Percentiles rank a stretch among this genome's conserved stretches.
Conservation (phyloP, 1,140 invertebrate species). For the Tribolium madens region DNA sequence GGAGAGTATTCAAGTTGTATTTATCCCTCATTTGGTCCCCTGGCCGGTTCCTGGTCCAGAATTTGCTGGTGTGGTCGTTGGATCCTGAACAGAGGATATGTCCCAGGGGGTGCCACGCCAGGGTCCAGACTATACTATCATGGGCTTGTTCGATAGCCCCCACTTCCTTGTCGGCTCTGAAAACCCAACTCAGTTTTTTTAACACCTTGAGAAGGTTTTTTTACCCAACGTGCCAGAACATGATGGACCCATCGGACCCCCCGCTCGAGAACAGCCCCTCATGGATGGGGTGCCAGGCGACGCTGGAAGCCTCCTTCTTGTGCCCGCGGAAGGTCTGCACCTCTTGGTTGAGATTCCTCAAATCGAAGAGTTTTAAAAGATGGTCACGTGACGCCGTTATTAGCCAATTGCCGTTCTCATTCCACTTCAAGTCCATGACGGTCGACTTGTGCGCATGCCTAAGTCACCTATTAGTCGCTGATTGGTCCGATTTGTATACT, state of each 20-base stretch:
- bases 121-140: conserved; percentile 98
- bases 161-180: conserved; percentile 96
- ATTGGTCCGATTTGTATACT: conserved; percentile 58
- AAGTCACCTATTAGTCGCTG: conserved; percentile 3
- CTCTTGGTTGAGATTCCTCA: conserved; percentile 93
- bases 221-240: conserved; percentile 97
- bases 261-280: conserved; percentile 96
- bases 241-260: conserved; percentile 96
- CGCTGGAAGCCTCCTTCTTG: conserved; percentile 97
- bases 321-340: conserved; percentile 97
- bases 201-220: background rate
- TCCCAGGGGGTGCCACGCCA: conserved; percentile 99
- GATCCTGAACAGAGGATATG: conserved; percentile 98
- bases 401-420: conserved; percentile 99
- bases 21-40: conserved; percentile 98
- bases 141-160: conserved; percentile 98
- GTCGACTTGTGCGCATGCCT: conserved; percentile 99
- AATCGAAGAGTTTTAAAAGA: conserved; percentile 97
- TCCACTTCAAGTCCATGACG: conserved; percentile 99
- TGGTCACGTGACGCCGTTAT: conserved; percentile 99
- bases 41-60: conserved; percentile 98
- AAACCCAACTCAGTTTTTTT: conserved; percentile 32
- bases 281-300: conserved; percentile 98
- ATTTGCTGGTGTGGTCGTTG: conserved; percentile 98
- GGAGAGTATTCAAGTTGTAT: conserved; percentile 94